Base-by-base conservation (phyloP, 2,797 vertebrate species). In the Etheostoma perlongum region DNA sequence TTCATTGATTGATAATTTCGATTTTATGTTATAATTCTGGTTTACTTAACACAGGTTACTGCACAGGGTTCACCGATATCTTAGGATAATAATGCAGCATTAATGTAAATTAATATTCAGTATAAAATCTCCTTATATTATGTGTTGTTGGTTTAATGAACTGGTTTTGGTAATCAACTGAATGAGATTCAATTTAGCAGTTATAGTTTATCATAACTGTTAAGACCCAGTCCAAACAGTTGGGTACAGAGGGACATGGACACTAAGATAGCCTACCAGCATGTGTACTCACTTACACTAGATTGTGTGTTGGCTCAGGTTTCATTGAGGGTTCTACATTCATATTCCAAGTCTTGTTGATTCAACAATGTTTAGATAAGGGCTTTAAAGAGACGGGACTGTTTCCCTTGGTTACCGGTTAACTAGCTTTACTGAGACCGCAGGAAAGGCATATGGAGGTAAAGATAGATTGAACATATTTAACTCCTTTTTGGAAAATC, bases 351-450 rank as follows among this genome's bases (percentile, higher is more conserved):
- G 51, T 67, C 19, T 46, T 69, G 69, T 81, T 81, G 85, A 78
- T 81, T 65, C 36, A 83, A 53, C 65, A 75, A 64, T 40, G 68
- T 90, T 88, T 83, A 78, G 57, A 81, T 84, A 87, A 85, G 51
- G 2, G 18, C 27, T 72, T 76, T 82, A 3, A 74, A 85, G 52
- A 78, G 84, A 44, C n/a, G 55, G 52, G 1, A 47, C 59, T 59
- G 4, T 63, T 61, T 64, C 15, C 12, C 14, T n/a, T 16, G 2
- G 81, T 90, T 88, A 88, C 16, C 12, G 5, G 89, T 89, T 88
- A 84, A 90, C 85, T 49, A 67, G 4, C 18, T 67, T 61, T 18
- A 77, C 23, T 74, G 75, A 73, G 59, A 79, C 9, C 55, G 64
- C 62, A 74, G 42, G n/a, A 48, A 18, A 25, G 42, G 42, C 7